These are phyloP conservation scores for Mylabris phalerata DNA, from an alignment of 1,140 invertebrate species.

Conservation along the genomic window DNA sequence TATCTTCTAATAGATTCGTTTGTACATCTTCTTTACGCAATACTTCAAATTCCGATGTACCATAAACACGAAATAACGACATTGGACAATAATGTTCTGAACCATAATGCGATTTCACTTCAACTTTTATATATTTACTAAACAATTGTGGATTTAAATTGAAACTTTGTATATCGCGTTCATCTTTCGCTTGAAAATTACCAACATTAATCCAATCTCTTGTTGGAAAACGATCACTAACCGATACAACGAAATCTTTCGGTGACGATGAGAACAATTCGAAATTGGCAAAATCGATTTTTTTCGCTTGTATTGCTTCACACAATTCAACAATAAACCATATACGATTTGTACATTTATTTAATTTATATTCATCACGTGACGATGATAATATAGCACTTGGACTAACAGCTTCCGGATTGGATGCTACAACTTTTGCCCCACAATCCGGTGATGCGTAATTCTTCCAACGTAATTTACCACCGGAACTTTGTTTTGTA, in stretches of 20 bases:
- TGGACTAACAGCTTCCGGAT: conserved; percentile 83
- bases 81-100: conserved; percentile 96
- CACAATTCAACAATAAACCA: conserved; percentile 98
- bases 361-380: conserved; percentile 96
- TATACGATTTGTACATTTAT: conserved; percentile 83
- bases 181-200: conserved; percentile 79
- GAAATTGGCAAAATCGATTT: conserved; percentile 94
- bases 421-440: conserved; percentile 89
- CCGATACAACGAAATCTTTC: conserved; percentile 78
- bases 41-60: conserved; percentile 86
- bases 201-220: conserved; percentile 88
- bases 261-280: conserved; percentile 97
- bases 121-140: conserved; percentile 89
- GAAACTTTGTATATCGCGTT: conserved; percentile 83
- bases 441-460: conserved; percentile 95
- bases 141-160: conserved; percentile 71
- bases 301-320: conserved; percentile 90
- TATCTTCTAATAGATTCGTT: conserved; percentile 44
- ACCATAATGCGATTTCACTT: conserved; percentile 89
- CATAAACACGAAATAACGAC: conserved; percentile 84
- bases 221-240: conserved; percentile 64
- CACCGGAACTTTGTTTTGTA: conserved; percentile 46
- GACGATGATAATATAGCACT: conserved; percentile 78
- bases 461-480: conserved; percentile 76
- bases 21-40: conserved; percentile 68